Percentiles rank a stretch among this genome's conserved stretches.
phyloP scores from a whole-genome alignment of 64 coral and sea anemone genomes.

The Actinia equina region DNA sequence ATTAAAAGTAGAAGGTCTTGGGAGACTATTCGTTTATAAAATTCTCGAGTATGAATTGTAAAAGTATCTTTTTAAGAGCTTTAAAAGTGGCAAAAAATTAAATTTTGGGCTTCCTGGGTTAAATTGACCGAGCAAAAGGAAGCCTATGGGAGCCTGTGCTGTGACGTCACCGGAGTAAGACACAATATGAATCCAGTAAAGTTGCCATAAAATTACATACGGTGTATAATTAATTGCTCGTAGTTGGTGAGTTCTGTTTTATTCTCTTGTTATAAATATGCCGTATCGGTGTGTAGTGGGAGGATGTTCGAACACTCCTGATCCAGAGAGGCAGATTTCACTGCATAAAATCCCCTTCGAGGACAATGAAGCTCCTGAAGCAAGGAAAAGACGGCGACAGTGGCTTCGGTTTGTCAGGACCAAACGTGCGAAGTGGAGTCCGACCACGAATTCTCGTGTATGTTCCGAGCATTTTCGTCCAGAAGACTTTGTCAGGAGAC shows the following conservation, averaged over 20 bases:
- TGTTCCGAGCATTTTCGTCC: too few relatives aligned
- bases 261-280: not conserved
- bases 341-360: too few relatives aligned
- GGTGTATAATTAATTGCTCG: not conserved
- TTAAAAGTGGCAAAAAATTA: not conserved
- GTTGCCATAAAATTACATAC: not conserved
- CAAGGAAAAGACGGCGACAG: too few relatives aligned
- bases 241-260: not conserved
- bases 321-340: not conserved
- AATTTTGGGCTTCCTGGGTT: not conserved
- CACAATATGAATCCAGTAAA: not conserved
- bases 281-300: not conserved
- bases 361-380: too few relatives aligned
- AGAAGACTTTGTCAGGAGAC: too few relatives aligned
- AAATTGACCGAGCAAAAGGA: not conserved
- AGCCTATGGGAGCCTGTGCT: not conserved
- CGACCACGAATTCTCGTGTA: too few relatives aligned
- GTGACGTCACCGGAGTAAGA: not conserved
- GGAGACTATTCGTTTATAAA: not conserved
- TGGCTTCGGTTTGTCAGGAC: too few relatives aligned
- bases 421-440: too few relatives aligned
- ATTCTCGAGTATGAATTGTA: not conserved
- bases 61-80: not conserved
- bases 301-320: not conserved
- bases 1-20: not conserved